Percentiles rank a stretch among this genome's conserved stretches.
These are phyloP conservation scores for Anisognathus igniventris DNA, from an alignment of 2,797 vertebrate genomes.

Conservation along the genomic window DNA sequence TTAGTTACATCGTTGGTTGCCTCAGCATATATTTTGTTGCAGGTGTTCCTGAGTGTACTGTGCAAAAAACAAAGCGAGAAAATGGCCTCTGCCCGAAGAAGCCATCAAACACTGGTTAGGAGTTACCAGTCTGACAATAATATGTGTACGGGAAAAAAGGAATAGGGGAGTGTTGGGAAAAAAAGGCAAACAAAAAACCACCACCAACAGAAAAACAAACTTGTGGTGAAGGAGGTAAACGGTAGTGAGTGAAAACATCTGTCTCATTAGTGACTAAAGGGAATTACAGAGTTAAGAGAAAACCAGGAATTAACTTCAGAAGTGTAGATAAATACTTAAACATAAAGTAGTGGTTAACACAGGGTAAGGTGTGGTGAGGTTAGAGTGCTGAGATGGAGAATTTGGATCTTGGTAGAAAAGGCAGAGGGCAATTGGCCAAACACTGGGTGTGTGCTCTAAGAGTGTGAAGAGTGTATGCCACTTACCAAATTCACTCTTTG, in stretches of 20 bases:
- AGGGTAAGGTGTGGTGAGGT: neutral
- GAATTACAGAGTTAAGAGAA: neutral
- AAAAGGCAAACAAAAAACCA: neutral
- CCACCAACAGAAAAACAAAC: neutral
- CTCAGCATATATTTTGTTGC: neutral
- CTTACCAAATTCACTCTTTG: neutral
- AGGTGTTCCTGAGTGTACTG: neutral
- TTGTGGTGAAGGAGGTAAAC: neutral
- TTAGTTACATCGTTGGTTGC: neutral
- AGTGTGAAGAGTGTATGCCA: neutral
- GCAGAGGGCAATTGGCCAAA: neutral
- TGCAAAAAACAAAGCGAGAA: neutral
- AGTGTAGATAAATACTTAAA: neutral
- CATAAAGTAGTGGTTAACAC: neutral
- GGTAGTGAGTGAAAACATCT: neutral
- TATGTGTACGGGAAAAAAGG: accelerated
- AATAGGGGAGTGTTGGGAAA: neutral
- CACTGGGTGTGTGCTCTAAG: neutral
- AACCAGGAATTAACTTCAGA: neutral
- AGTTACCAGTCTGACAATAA: neutral
- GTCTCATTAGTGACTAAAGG: neutral
- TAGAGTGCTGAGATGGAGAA: neutral
- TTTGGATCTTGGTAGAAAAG: neutral
- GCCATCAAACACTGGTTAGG: neutral
- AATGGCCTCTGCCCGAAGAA: neutral